phyloP scores from a whole-genome alignment of 2,888 invertebrate genomes.

The Yponomeuta evonymella region DNA sequence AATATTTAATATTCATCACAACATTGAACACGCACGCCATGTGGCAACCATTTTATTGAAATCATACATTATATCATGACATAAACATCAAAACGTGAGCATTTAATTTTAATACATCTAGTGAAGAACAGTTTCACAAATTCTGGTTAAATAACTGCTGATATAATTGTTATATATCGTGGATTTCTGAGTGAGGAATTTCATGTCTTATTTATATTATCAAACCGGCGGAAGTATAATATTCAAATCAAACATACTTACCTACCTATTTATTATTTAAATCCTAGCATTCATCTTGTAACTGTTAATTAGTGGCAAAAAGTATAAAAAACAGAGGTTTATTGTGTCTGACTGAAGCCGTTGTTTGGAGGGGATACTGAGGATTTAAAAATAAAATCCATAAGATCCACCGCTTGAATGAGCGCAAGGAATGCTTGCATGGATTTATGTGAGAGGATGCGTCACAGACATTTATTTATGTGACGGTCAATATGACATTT shows the following conservation, averaged over 20 bases:
- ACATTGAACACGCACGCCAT: not conserved
- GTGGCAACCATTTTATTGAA: not conserved
- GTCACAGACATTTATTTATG: constrained; percentile 19
- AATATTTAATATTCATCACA: not conserved
- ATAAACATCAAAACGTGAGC: not conserved
- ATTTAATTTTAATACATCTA: not conserved
- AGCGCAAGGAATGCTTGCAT: constrained; percentile 29
- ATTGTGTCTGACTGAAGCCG: constrained; percentile 21
- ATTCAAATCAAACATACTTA: too few relatives aligned
- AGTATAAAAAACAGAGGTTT: constrained; percentile 1
- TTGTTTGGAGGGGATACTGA: not conserved
- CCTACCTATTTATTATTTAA: too few relatives aligned
- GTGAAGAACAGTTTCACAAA: too few relatives aligned
- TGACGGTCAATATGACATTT: not conserved
- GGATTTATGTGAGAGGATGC: constrained; percentile 24
- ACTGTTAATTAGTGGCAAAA: too few relatives aligned
- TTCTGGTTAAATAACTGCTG: too few relatives aligned
- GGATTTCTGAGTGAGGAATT: too few relatives aligned
- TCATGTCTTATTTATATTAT: too few relatives aligned
- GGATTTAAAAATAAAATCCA: constrained; percentile 28
- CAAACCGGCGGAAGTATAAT: too few relatives aligned
- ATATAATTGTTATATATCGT: too few relatives aligned
- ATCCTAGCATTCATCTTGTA: too few relatives aligned
- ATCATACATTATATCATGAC: not conserved
- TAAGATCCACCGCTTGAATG: constrained; percentile 27